phyloP scores from a whole-genome alignment of 2,113 vertebrate species.

The Tragelaphus strepsiceros region DNA sequence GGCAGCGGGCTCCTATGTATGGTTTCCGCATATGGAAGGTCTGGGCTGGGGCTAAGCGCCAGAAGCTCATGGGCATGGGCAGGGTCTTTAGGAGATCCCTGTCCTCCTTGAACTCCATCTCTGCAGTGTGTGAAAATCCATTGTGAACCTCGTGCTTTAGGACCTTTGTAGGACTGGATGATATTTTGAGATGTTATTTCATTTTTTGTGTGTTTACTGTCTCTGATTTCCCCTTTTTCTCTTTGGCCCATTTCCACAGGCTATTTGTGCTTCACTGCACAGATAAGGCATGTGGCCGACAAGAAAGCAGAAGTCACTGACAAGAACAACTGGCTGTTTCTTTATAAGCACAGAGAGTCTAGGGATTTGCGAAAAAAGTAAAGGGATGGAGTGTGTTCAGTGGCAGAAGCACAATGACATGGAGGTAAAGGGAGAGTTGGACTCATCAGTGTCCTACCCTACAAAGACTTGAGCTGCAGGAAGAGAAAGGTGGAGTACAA shows the following conservation, averaged over 20 bases:
- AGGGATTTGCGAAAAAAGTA: background rate
- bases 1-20: fast-evolving
- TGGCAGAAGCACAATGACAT: background rate
- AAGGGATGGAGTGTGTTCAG: background rate
- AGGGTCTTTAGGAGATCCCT: fast-evolving
- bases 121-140: background rate
- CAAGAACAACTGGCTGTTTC: background rate
- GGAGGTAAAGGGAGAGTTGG: background rate
- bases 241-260: background rate
- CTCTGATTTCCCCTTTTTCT: background rate
- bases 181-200: background rate
- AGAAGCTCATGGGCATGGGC: fast-evolving
- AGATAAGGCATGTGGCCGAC: background rate
- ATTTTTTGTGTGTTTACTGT: background rate
- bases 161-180: background rate
- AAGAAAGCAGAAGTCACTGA: background rate
- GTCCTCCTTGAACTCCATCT: fast-evolving
- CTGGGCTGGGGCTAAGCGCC: background rate
- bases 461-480: background rate
- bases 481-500: background rate
- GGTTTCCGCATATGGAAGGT: background rate
- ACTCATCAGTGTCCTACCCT: background rate
- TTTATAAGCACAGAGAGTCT: background rate
- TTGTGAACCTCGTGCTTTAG: too few relatives aligned
- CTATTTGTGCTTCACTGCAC: background rate